Evolutionary conservation across 2,113 vertebrate genomes (phyloP).

Genomic region (Stegostoma tigrinum): DNA sequence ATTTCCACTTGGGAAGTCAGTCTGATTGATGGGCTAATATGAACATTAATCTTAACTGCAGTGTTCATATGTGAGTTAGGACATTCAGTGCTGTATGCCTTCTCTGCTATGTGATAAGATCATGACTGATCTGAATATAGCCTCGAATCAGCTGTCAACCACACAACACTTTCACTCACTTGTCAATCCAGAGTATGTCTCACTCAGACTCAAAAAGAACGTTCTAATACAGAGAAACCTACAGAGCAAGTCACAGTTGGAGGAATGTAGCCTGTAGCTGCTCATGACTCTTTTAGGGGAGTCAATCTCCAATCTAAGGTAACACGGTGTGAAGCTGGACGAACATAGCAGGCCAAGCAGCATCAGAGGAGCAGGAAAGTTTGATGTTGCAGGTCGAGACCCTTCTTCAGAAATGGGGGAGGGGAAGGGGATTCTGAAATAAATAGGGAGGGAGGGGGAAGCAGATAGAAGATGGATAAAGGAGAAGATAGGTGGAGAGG

Average conservation of each 20-base stretch:
- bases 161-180: not conserved
- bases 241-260: not conserved
- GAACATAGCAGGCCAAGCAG: no score
- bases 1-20: not conserved
- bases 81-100: no score
- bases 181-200: not conserved
- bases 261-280: not conserved
- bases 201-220: not conserved
- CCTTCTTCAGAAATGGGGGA: no score
- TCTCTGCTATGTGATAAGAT: no score
- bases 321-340: no score
- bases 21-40: not conserved
- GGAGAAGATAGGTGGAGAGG: no score
- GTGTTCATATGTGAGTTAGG: not conserved
- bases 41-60: not conserved
- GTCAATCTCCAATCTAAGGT: no score
- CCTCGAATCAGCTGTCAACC: not conserved
- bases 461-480: no score
- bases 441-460: no score
- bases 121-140: not conserved
- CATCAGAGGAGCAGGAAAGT: no score
- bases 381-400: no score
- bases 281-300: not conserved
- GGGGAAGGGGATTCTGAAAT: no score
- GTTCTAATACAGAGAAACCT: not conserved